Evolutionary conservation across 2,797 vertebrate genomes (phyloP).

Genomic region (Uromys caudimaculatus): DNA sequence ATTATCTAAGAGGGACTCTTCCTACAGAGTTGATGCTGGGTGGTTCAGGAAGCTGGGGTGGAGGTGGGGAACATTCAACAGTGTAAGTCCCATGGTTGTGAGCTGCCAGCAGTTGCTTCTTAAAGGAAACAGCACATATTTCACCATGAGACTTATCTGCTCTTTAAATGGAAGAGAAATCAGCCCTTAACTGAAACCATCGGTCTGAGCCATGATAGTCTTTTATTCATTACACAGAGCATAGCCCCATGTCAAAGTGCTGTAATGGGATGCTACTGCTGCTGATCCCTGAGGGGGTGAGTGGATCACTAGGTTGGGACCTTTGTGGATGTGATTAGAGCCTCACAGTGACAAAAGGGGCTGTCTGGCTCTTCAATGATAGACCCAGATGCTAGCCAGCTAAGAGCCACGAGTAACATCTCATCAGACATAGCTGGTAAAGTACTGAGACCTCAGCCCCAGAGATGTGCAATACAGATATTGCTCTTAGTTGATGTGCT

Average conservation of each 20-base stretch:
- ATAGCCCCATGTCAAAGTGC: background rate
- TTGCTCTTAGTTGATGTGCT: too few relatives aligned
- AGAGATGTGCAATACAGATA: too few relatives aligned
- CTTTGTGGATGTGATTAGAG: fast-evolving
- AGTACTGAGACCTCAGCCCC: background rate
- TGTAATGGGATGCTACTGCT: background rate
- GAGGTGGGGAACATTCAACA: background rate
- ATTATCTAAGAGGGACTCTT: background rate
- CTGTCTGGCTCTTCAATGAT: too few relatives aligned
- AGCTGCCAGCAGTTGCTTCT: background rate
- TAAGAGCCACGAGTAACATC: fast-evolving
- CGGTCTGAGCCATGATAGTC: fast-evolving
- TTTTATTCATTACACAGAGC: fast-evolving
- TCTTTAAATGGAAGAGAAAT: background rate
- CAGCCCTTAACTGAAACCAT: fast-evolving
- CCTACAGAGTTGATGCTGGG: background rate
- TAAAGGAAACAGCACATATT: background rate
- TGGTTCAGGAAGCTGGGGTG: background rate
- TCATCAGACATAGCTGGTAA: background rate
- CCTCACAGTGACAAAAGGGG: background rate
- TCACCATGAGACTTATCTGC: background rate
- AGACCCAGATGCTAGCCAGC: background rate
- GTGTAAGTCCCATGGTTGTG: fast-evolving
- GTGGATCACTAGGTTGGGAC: background rate
- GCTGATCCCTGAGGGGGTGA: background rate